These are phyloP conservation scores for Anguilla marmorata DNA, from an alignment of 2,797 vertebrate genomes.

Conservation along the genomic window DNA sequence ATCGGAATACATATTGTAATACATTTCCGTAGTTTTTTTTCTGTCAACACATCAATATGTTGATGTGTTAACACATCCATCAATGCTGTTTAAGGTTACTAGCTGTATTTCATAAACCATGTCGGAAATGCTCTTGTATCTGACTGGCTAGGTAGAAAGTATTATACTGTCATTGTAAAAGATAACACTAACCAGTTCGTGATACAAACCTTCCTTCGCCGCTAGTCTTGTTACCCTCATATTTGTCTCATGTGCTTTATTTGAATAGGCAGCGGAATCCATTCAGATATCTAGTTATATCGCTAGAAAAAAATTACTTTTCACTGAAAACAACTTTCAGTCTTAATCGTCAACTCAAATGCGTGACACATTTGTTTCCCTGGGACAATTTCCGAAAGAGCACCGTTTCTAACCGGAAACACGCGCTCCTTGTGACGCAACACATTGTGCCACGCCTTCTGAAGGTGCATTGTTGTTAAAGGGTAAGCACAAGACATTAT, in stretches of 20 bases:
- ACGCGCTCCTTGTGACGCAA: background rate
- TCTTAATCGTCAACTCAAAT: background rate
- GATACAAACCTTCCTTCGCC: conserved; percentile 48
- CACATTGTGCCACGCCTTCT: too few relatives aligned
- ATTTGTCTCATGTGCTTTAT: fast-evolving
- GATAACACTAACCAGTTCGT: background rate
- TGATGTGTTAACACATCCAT: background rate
- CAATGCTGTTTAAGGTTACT: background rate
- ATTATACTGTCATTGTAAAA: background rate
- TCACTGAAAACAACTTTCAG: conserved; percentile 29
- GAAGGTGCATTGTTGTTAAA: too few relatives aligned
- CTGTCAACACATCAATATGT: background rate
- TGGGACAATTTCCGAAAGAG: conserved; percentile 28
- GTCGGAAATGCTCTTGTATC: background rate
- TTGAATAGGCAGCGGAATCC: conserved; percentile 48
- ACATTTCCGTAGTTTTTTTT: background rate
- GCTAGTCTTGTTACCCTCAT: conserved; percentile 53
- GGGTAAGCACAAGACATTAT: too few relatives aligned
- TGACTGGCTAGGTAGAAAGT: background rate
- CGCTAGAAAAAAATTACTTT: background rate
- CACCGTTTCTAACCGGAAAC: background rate
- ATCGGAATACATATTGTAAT: background rate
- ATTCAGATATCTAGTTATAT: conserved; percentile 42
- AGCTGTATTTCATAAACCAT: background rate
- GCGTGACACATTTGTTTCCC: conserved; percentile 30